These are phyloP conservation scores for Lasiurus cinereus DNA, from an alignment of 2,113 vertebrate genomes.

Conservation along the genomic window DNA sequence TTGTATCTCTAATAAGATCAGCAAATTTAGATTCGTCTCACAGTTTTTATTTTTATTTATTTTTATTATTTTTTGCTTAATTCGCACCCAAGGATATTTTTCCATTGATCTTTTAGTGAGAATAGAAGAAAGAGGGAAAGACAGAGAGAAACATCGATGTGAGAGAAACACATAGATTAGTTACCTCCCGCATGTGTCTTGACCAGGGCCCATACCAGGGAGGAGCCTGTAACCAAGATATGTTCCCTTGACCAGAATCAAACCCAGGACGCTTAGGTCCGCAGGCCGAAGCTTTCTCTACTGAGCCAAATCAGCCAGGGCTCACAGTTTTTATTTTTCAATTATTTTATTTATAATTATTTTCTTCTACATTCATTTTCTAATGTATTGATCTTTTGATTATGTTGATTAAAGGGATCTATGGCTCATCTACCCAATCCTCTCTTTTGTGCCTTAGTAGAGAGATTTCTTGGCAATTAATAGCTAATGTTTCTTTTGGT, in stretches of 20 bases:
- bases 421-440: rapidly evolving
- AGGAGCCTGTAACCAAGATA: not conserved
- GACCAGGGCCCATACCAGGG: not conserved
- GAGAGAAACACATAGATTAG: not conserved
- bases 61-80: not conserved
- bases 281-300: not conserved
- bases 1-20: not conserved
- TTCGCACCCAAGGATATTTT: not conserved
- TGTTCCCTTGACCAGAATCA: no score
- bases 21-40: not conserved
- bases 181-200: not conserved
- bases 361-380: not conserved
- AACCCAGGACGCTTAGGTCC: no score
- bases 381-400: not conserved
- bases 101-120: not conserved
- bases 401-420: not conserved
- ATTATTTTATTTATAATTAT: not conserved
- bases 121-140: not conserved
- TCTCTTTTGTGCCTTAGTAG: not conserved
- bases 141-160: not conserved
- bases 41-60: not conserved
- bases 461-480: not conserved
- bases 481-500: not conserved
- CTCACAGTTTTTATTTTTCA: not conserved
- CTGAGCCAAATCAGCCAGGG: no score